Evolutionary conservation across 1,140 invertebrate genomes (phyloP).

Genomic region (Orchestia grillus): DNA sequence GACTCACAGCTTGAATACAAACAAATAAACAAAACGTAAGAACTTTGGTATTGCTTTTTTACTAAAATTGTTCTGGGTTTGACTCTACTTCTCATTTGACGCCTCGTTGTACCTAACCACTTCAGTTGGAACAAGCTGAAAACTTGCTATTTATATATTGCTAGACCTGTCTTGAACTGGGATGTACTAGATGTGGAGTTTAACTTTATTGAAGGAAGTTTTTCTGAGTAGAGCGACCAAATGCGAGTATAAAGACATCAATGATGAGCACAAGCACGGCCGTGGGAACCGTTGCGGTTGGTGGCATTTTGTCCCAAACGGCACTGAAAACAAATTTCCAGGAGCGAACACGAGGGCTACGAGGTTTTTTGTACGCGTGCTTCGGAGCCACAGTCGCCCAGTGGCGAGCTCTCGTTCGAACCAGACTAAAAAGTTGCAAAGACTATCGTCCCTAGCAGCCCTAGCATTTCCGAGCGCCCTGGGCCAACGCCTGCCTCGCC

Average conservation of each 20-base stretch:
- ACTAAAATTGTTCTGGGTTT: too few relatives aligned
- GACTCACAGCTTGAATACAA: too few relatives aligned
- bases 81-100: too few relatives aligned
- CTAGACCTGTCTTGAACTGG: background rate
- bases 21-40: too few relatives aligned
- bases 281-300: background rate
- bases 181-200: background rate
- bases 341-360: background rate
- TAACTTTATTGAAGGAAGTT: background rate
- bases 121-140: background rate
- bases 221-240: background rate
- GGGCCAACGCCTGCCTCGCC: background rate
- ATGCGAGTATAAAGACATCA: background rate
- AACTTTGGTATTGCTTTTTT: too few relatives aligned
- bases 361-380: slow-evolving; percentile 15
- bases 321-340: background rate
- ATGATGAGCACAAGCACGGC: background rate
- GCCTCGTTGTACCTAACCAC: background rate
- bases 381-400: background rate
- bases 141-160: background rate
- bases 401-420: slow-evolving; percentile 9
- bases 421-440: slow-evolving; percentile 53
- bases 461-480: slow-evolving; percentile 41
- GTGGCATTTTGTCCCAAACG: background rate
- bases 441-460: slow-evolving; percentile 9